Base-by-base conservation (phyloP, 2,888 invertebrate species). In the Calliopum simillimum region DNA sequence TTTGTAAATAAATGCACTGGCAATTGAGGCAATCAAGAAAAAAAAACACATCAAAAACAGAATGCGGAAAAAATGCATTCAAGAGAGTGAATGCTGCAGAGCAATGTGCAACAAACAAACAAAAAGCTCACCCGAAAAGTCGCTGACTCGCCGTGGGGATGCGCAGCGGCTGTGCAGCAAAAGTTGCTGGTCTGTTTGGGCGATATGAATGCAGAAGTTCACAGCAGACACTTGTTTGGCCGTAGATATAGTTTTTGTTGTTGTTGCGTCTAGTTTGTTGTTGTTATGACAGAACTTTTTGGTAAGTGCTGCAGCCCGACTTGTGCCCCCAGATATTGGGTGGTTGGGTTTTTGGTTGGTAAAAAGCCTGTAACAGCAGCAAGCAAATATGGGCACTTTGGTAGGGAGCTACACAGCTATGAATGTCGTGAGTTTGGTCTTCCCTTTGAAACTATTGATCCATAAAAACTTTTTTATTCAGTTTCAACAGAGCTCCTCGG, bases 401-500 rank as follows among this genome's bases (percentile, higher is more conserved):
- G 5, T 33, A 8, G 2, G 33, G 33, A 33, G 33, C 33, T 33
- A 33, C 33, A 33, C 33, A 33, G 5, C 33, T 33, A 33, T 33
- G n/a, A n/a, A n/a, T n/a, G n/a, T n/a, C n/a, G n/a, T n/a, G n/a
- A n/a, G n/a, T n/a, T n/a, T n/a, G n/a, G n/a, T n/a, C n/a, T n/a
- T n/a, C n/a, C n/a, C n/a, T n/a, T n/a, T n/a, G n/a, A n/a, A n/a
- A n/a, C n/a, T n/a, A n/a, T n/a, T n/a, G n/a, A n/a, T n/a, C n/a
- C n/a, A n/a, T n/a, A n/a, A n/a, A n/a, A n/a, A 13, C 1, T 14
- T 51, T n/a, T 51, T n/a, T 73, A 55, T 56, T 68, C 65, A 43
- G 46, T 62, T 56, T 33, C 23, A 55, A 21, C 11, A n/a, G 43
- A 56, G 72, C 71, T 74, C 71, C 73, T 74, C 72, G 70, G 70